Evolutionary conservation across 2,888 invertebrate genomes (phyloP), one percentile per base, ranked within the genome.

Genomic region (Zootermopsis nevadensis): DNA sequence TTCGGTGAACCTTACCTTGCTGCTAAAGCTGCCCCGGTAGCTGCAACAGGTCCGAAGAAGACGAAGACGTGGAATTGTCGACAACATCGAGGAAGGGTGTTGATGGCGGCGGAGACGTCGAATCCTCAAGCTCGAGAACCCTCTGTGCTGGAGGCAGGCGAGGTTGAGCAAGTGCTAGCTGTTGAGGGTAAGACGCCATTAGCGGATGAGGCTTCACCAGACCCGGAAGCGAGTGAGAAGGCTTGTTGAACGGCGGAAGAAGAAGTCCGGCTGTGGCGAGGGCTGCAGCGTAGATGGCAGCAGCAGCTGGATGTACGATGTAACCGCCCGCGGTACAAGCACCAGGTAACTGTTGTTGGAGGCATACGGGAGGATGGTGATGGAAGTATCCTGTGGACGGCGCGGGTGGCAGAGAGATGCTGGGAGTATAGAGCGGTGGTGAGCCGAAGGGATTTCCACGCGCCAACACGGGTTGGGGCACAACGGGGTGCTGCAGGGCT

Each of bases 221-320:
- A 38, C 77, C 60, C 53, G 81, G 77, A 7, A 80, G 53, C 60
- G 77, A 33, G 48, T 38, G 66, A 22, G 67, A 33, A 15, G 79
- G 77, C 33, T 77, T 80, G 81, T n/a, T 55, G 77, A 77, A 77
- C 76, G 85, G 83, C 12, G 85, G 85, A 67, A 85, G 76, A 30
- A 85, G 84, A 30, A 85, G 83, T 10, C 85, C 85, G n/a, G 85
- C 85, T 66, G 83, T 82, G 74, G 85, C 84, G 42, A 85, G 80
- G 19, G 85, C 85, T 24, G 85, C 85, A 48, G 84, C 84, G 82
- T 85, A 85, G 38, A 85, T 83, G 67, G 85, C 85, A n/a, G 84
- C 84, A 53, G 84, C 84, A 6, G 85, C 85, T 33, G 85, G 84
- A 77, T 84, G 81, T 79, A 84, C 55, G 67, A 82, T n/a, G 69